These are phyloP conservation scores for Acleris emargana DNA, from an alignment of 2,888 invertebrate genomes.

Conservation along the genomic window DNA sequence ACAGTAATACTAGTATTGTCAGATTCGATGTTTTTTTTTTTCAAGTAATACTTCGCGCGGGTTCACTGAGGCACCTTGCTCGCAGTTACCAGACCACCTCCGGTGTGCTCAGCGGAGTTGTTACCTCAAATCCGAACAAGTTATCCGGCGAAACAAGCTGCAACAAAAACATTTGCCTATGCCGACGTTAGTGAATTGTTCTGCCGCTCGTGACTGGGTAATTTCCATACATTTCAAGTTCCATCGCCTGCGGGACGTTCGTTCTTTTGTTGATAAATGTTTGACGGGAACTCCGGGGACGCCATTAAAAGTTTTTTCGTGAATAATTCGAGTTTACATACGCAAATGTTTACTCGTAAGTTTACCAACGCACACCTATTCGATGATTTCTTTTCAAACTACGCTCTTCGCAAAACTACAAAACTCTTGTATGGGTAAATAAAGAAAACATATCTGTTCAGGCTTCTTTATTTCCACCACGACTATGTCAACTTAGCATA, in stretches of 20 bases:
- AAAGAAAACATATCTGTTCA: slow-evolving; percentile 58
- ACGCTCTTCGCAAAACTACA: slow-evolving; percentile 72
- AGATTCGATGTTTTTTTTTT: slow-evolving; percentile 55
- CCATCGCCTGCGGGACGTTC: slow-evolving; percentile 84
- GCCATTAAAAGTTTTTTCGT: slow-evolving; percentile 84
- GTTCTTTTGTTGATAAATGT: slow-evolving; percentile 84
- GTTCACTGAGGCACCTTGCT: slow-evolving; percentile 50
- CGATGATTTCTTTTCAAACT: slow-evolving; percentile 81
- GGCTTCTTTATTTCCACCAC: no score
- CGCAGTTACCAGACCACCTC: slow-evolving; percentile 35
- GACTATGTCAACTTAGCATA: no score
- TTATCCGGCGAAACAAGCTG: slow-evolving; percentile 75
- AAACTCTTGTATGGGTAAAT: slow-evolving; percentile 74
- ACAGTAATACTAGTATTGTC: neutral
- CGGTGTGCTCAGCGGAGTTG: slow-evolving; percentile 47
- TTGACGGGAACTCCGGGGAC: slow-evolving; percentile 83
- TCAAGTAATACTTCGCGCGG: slow-evolving; percentile 51
- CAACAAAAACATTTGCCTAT: slow-evolving; percentile 83
- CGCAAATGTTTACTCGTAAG: slow-evolving; percentile 83
- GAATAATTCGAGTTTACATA: slow-evolving; percentile 84
- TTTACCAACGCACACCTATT: slow-evolving; percentile 81
- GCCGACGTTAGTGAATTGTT: slow-evolving; percentile 83
- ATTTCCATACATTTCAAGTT: slow-evolving; percentile 84
- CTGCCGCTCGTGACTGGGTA: slow-evolving; percentile 82
- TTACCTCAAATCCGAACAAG: slow-evolving; percentile 70